These are phyloP conservation scores for Eulithis testata DNA, from an alignment of 2,888 invertebrate genomes.

Conservation along the genomic window DNA sequence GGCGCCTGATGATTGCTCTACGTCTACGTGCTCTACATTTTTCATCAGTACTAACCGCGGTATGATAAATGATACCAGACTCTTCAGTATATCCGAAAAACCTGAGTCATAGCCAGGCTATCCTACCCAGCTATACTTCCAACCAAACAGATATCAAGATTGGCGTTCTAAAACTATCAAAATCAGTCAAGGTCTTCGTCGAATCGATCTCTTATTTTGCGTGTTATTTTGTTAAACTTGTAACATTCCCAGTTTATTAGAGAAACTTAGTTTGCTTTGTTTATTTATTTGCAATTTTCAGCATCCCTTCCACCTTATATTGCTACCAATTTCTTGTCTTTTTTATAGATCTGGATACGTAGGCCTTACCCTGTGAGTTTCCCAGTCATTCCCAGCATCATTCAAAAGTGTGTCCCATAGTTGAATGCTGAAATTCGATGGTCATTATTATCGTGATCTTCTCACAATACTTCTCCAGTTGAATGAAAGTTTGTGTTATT, in stretches of 20 bases:
- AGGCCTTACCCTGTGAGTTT: too few species aligned
- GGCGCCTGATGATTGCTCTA: too few species aligned
- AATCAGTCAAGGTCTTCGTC: slow-evolving; percentile 20
- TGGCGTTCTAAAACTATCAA: slow-evolving; percentile 17
- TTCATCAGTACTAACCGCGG: neutral
- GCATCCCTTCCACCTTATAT: neutral
- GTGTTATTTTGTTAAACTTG: slow-evolving; percentile 13
- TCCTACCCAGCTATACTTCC: neutral
- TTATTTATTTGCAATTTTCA: slow-evolving; percentile 1
- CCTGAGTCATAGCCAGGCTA: neutral
- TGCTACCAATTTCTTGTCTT: neutral
- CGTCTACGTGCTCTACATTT: neutral
- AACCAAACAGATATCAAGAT: neutral
- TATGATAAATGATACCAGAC: neutral
- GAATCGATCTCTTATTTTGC: slow-evolving; percentile 26
- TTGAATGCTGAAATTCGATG: neutral
- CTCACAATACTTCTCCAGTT: slow-evolving; percentile 24
- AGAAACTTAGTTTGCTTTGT: slow-evolving; percentile 16
- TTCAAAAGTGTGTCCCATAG: too few species aligned
- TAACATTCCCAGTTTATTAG: slow-evolving; percentile 21
- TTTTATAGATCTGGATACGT: too few species aligned
- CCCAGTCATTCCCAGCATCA: too few species aligned
- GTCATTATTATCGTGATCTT: slow-evolving; percentile 1
- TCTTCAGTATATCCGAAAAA: neutral
- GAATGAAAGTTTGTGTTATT: slow-evolving; percentile 34